Evolutionary conservation across 2,797 vertebrate species (phyloP).

Genomic region (Picus viridis): DNA sequence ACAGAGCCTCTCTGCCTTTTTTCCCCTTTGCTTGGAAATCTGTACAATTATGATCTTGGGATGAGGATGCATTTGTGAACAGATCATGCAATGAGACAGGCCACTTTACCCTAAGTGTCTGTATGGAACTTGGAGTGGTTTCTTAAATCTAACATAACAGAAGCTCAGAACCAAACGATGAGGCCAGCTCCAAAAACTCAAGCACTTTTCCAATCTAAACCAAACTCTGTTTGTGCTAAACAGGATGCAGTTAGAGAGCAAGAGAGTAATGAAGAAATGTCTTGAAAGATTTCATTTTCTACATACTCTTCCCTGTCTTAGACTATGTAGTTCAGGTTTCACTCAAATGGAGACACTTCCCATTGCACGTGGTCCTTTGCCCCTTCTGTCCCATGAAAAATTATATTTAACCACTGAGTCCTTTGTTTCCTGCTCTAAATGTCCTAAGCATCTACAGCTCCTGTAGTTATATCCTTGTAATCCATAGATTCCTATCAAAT

Average conservation of each 20-base stretch:
- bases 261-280: not conserved
- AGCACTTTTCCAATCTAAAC: not conserved
- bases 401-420: not conserved
- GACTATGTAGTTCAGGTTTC: not conserved
- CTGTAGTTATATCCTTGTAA: not conserved
- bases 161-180: not conserved
- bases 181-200: not conserved
- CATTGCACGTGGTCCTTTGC: not conserved
- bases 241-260: not conserved
- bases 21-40: not conserved
- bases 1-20: not conserved
- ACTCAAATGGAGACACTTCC: not conserved
- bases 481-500: not conserved
- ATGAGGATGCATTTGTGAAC: conserved; percentile 3
- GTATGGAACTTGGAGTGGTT: not conserved
- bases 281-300: not conserved
- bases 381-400: not conserved
- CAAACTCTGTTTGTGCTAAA: not conserved
- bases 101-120: not conserved
- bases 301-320: not conserved
- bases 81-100: not conserved
- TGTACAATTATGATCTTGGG: not conserved
- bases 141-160: not conserved
- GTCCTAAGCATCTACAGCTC: not conserved
- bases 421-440: not conserved